phyloP scores from a whole-genome alignment of 2,888 invertebrate genomes.

The Drosophila siamana region DNA sequence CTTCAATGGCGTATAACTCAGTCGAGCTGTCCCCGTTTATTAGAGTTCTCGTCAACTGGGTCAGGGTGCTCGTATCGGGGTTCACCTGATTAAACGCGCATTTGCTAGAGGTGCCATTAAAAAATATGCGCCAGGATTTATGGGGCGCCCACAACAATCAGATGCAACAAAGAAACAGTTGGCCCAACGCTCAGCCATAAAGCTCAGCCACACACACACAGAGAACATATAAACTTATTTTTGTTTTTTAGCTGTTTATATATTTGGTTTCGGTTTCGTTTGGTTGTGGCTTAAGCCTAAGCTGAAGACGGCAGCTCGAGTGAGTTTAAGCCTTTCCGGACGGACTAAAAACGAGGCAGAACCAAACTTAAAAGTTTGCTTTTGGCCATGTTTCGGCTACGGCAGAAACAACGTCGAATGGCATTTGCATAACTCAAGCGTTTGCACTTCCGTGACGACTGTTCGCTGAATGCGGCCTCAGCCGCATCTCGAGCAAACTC shows the following conservation, averaged over 20 bases:
- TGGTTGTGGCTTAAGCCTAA: constrained; percentile 25
- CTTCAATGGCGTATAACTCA: neutral
- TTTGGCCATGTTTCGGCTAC: constrained; percentile 18
- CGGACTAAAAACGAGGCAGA: constrained; percentile 34
- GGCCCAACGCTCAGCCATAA: constrained; percentile 37
- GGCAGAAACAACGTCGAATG: constrained; percentile 11
- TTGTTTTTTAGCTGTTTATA: constrained; percentile 42
- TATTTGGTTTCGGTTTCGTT: constrained; percentile 6
- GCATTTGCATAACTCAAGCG: constrained; percentile 62
- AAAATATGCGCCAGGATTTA: constrained; percentile 50
- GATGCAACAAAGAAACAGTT: constrained; percentile 39
- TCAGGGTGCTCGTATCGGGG: constrained; percentile 3
- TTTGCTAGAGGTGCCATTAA: constrained; percentile 34
- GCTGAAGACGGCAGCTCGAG: constrained; percentile 30
- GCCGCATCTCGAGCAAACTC: constrained; percentile 11
- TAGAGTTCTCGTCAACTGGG: neutral
- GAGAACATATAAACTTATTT: too few relatives aligned
- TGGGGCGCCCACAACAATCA: constrained; percentile 16
- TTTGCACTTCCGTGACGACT: constrained; percentile 42
- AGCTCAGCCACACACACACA: constrained; percentile 7
- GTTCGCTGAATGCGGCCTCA: neutral
- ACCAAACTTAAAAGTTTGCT: constrained; percentile 55
- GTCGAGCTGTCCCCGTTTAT: neutral
- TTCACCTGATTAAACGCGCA: constrained; percentile 46
- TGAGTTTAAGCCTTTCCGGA: constrained; percentile 60